Conservation (phyloP, 1,140 invertebrate genomes). For the Papilio polytes region DNA sequence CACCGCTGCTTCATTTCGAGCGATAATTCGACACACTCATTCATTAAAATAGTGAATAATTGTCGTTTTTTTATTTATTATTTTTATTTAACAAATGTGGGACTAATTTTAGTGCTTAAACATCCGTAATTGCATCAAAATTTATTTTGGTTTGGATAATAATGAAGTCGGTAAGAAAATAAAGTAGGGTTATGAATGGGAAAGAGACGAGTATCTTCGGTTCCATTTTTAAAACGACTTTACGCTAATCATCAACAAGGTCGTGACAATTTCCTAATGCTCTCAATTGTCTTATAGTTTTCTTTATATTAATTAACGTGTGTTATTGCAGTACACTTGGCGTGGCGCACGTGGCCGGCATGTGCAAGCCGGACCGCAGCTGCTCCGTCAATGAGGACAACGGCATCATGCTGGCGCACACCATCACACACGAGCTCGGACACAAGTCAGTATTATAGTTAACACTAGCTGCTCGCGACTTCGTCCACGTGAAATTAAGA, state of each 20-base stretch:
- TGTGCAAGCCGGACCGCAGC: constrained; percentile 94
- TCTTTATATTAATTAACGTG: not conserved
- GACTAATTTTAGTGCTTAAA: no score
- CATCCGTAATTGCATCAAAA: no score
- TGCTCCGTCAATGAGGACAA: constrained; percentile 97
- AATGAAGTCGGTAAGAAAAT: no score
- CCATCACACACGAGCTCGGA: constrained; percentile 96
- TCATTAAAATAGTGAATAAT: not conserved
- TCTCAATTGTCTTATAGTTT: not conserved
- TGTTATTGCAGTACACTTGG: constrained; percentile 91
- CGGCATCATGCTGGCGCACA: constrained; percentile 94
- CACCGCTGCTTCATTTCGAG: constrained; percentile 16
- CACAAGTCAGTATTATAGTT: constrained; percentile 91
- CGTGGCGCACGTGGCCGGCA: constrained; percentile 94
- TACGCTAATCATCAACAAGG: no score
- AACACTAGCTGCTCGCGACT: not conserved
- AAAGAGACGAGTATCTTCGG: no score
- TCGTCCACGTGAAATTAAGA: no score
- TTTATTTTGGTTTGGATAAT: no score
- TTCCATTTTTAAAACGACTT: no score
- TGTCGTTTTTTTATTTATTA: no score
- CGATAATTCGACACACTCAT: not conserved
- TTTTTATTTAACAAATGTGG: no score
- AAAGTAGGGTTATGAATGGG: no score
- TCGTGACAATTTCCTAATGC: no score